These are phyloP conservation scores for Cydia pomonella DNA, from an alignment of 1,140 invertebrate species.

Conservation along the genomic window DNA sequence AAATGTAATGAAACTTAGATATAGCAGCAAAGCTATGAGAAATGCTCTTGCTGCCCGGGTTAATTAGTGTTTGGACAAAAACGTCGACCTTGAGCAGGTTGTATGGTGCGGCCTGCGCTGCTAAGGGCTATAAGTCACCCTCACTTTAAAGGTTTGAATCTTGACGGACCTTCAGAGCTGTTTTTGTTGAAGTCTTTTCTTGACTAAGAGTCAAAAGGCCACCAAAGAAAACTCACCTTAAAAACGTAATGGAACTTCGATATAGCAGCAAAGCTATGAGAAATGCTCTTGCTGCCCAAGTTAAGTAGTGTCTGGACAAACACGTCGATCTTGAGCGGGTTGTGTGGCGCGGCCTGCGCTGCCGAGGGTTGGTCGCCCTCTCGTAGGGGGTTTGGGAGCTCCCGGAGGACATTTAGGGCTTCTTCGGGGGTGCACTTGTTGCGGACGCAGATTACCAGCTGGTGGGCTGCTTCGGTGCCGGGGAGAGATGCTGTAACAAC, in stretches of 20 bases:
- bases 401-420: slow-evolving; percentile 92
- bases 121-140: slow-evolving; percentile 76
- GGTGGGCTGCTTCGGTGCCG: slow-evolving; percentile 91
- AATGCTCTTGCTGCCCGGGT: slow-evolving; percentile 97
- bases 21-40: slow-evolving; percentile 99
- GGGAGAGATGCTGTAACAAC: slow-evolving; percentile 86
- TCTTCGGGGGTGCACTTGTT: slow-evolving; percentile 95
- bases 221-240: slow-evolving; percentile 82
- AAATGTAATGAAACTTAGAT: slow-evolving; percentile 97
- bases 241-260: slow-evolving; percentile 98
- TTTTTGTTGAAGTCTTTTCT: neutral
- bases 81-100: slow-evolving; percentile 98
- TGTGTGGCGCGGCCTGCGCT: slow-evolving; percentile 84
- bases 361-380: slow-evolving; percentile 81
- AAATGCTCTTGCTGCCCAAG: slow-evolving; percentile 97
- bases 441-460: slow-evolving; percentile 91
- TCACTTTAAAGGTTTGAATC: slow-evolving; percentile 90
- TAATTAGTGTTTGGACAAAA: slow-evolving; percentile 96
- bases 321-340: slow-evolving; percentile 97
- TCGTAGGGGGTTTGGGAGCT: slow-evolving; percentile 88
- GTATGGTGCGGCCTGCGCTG: slow-evolving; percentile 83
- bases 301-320: slow-evolving; percentile 97
- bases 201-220: neutral
- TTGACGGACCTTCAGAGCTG: no score
- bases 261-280: slow-evolving; percentile 98